Conservation (phyloP, 2,888 invertebrate species). For the Dicyrtomina minuta region DNA sequence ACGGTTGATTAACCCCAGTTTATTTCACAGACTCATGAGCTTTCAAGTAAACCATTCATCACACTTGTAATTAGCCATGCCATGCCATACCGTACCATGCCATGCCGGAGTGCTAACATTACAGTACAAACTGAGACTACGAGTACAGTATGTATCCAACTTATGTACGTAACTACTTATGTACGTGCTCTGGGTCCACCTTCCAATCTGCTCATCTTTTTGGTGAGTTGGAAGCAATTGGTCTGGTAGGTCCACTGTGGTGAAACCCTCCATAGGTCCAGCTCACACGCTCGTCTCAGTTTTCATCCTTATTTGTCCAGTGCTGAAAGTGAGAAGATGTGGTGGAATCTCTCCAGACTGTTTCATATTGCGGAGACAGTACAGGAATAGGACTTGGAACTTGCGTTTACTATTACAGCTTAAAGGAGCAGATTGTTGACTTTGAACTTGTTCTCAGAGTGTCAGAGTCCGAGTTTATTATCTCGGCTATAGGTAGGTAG, state of each 20-base stretch:
- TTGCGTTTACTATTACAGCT: not conserved
- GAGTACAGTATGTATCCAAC: too few relatives aligned
- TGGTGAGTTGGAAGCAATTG: conserved; percentile 1
- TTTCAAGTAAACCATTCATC: conserved; percentile 34
- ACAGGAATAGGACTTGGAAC: too few relatives aligned
- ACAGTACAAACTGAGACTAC: too few relatives aligned
- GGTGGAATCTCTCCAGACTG: too few relatives aligned
- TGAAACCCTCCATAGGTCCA: not conserved
- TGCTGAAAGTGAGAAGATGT: not conserved
- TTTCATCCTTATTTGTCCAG: conserved; percentile 32
- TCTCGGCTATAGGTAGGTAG: too few relatives aligned
- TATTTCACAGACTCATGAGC: conserved; percentile 35
- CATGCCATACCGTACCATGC: not conserved
- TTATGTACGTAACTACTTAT: too few relatives aligned
- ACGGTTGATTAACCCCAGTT: conserved; percentile 32
- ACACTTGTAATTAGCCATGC: conserved; percentile 33
- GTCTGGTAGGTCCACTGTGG: too few relatives aligned
- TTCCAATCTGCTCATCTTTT: too few relatives aligned
- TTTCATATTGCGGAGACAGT: not conserved
- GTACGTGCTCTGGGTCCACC: too few relatives aligned
- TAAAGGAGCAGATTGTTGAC: conserved; percentile 27
- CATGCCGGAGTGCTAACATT: not conserved
- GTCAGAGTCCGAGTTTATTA: not conserved
- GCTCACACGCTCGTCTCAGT: conserved; percentile 21
- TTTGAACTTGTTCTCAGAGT: conserved; percentile 33